phyloP scores from a whole-genome alignment of 2,888 invertebrate genomes.

The Drosophila leonis region DNA sequence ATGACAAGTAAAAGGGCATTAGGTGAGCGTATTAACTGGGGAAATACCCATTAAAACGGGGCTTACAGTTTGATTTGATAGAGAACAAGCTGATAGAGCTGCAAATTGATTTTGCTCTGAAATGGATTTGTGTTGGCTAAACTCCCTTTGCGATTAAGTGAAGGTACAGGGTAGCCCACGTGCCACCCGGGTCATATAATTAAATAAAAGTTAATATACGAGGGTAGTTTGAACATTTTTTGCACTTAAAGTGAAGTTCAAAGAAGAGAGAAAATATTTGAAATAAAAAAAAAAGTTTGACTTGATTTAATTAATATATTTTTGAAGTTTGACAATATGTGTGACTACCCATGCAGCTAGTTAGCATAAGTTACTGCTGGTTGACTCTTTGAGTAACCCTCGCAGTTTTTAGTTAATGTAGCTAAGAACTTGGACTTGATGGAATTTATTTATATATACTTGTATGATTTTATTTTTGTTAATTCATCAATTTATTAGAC shows the following conservation, averaged over 20 bases:
- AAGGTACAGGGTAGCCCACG: neutral
- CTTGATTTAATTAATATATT: too few relatives aligned
- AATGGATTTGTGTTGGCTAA: neutral
- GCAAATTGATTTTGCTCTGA: neutral
- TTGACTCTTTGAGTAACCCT: neutral
- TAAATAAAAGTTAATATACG: neutral
- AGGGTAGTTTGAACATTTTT: neutral
- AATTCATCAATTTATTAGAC: neutral
- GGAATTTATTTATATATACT: neutral
- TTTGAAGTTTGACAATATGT: neutral
- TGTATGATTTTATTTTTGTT: neutral
- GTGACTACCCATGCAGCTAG: too few relatives aligned
- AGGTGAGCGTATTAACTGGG: neutral
- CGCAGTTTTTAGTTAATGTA: neutral
- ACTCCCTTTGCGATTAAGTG: neutral
- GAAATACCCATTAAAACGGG: slow-evolving; percentile 4
- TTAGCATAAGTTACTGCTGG: too few relatives aligned
- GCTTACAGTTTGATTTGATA: neutral
- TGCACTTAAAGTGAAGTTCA: neutral
- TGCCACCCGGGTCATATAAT: neutral
- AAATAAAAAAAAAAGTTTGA: neutral
- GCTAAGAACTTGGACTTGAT: neutral
- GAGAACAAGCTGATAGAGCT: neutral
- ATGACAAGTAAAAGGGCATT: slow-evolving; percentile 1
- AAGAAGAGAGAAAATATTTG: neutral